Conservation (phyloP, 2,113 vertebrate genomes). For the Rana temporaria region DNA sequence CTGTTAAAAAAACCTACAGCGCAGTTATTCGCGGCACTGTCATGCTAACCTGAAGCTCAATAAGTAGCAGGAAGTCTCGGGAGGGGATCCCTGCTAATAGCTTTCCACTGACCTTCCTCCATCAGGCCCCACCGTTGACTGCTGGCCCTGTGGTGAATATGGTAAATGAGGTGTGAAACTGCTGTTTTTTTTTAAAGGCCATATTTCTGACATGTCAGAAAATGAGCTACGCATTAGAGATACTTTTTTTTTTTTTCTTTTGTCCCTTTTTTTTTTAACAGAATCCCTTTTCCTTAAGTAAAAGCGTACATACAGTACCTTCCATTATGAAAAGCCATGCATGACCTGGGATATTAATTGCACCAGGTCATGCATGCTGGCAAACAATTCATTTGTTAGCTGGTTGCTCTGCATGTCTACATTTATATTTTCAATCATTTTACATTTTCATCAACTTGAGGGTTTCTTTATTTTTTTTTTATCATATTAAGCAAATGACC, state of each 20-base stretch:
- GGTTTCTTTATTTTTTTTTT: too few species aligned
- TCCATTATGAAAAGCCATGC: slow-evolving; percentile 78
- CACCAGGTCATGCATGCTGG: slow-evolving; percentile 72
- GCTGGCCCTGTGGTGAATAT: slow-evolving; percentile 72
- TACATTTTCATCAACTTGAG: slow-evolving; percentile 76
- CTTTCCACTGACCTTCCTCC: slow-evolving; percentile 77
- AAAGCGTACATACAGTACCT: slow-evolving; percentile 61
- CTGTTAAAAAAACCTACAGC: slow-evolving; percentile 72
- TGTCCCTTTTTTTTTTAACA: slow-evolving; percentile 39
- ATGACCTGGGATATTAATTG: slow-evolving; percentile 83
- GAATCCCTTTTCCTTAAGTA: slow-evolving; percentile 64
- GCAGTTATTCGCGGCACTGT: slow-evolving; percentile 80
- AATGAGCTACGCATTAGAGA: slow-evolving; percentile 74
- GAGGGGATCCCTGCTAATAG: slow-evolving; percentile 79
- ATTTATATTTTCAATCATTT: slow-evolving; percentile 83
- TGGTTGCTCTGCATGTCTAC: slow-evolving; percentile 78
- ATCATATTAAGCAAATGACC: too few species aligned
- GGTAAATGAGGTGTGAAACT: slow-evolving; percentile 81
- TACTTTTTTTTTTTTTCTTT: slow-evolving; percentile 62
- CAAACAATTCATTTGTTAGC: slow-evolving; percentile 82
- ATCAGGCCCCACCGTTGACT: slow-evolving; percentile 69
- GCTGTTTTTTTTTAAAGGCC: slow-evolving; percentile 68
- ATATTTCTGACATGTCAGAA: slow-evolving; percentile 70
- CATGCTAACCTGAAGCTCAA: slow-evolving; percentile 82
- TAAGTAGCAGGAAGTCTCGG: slow-evolving; percentile 77